These are phyloP conservation scores for Sarcophaga rosellei DNA, from an alignment of 2,888 invertebrate genomes.

Conservation along the genomic window DNA sequence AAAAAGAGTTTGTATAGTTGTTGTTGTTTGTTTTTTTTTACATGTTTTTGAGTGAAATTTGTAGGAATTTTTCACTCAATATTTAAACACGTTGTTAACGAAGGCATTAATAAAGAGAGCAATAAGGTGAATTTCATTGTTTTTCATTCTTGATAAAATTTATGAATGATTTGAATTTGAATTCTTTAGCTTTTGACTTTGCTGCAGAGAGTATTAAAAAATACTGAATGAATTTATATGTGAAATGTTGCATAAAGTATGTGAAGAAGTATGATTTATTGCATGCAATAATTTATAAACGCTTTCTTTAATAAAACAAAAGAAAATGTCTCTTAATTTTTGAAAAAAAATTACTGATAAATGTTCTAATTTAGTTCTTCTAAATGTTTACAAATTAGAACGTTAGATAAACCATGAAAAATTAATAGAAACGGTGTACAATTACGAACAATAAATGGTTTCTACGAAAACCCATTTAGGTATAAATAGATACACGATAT, in stretches of 20 bases:
- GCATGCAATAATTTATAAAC: neutral
- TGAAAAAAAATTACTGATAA: too few species aligned
- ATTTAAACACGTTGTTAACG: conserved; percentile 61
- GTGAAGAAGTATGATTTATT: neutral
- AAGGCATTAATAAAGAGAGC: conserved; percentile 59
- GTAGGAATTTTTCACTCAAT: conserved; percentile 36
- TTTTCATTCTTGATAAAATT: conserved; percentile 1
- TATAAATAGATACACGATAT: too few species aligned
- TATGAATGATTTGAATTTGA: conserved; percentile 51
- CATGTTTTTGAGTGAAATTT: conserved; percentile 15
- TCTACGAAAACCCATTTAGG: too few species aligned
- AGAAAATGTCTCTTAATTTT: too few species aligned
- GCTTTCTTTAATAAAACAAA: neutral
- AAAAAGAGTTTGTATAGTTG: conserved; percentile 25
- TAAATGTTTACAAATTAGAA: too few species aligned
- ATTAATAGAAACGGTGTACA: too few species aligned
- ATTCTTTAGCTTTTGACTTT: neutral
- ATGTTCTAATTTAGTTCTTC: too few species aligned
- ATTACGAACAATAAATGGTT: too few species aligned
- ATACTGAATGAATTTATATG: conserved; percentile 34
- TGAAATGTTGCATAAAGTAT: neutral
- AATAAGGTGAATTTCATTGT: conserved; percentile 31
- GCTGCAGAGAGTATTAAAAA: neutral
- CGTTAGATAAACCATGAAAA: too few species aligned
- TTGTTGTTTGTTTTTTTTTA: neutral